Evolutionary conservation across 1,140 invertebrate genomes (phyloP), one percentile per base, ranked within the genome.

Genomic region (Pectinophora gossypiella): DNA sequence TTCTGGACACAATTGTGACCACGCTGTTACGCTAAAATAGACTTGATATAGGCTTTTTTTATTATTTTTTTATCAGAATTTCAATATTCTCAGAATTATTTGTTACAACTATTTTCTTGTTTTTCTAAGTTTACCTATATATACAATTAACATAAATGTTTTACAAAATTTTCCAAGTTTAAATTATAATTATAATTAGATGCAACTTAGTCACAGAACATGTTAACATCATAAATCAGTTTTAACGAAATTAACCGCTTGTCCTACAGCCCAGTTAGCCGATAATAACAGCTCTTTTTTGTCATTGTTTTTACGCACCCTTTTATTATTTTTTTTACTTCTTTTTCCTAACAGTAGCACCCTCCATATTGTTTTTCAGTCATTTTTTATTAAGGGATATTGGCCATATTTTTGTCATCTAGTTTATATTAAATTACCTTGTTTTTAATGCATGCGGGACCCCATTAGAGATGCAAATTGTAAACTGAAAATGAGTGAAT

Each of bases 341-440:
- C 81, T 81, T 80, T 68, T 68, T 69, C 48, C 48, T 32, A 48
- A 56, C 72, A 64, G 68, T 68, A 75, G 70, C 66, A 58, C 65
- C 63, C 62, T 56, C 44, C 21, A 58, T 22, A 51, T 59, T 72
- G 72, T 76, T 71, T 85, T 76, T 74, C 46, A 55, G 52, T 22
- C 43, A 54, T 48, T 82, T 85, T 81, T 84, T 79, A 62, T 72
- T 61, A 40, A 40, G 15, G 32, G 18, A 66, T 64, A 83, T 78
- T 86, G 68, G 76, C 79, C 58, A 63, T 73, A 84, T 84, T 84
- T 72, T 68, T 80, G 74, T 82, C 75, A 64, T 81, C 71, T 80
- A 75, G 73, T 82, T 84, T 86, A 83, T 86, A 85, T 84, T 84
- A 81, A 83, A 83, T 85, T 85, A 85, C 73, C 59, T 73, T 86